Evolutionary conservation across 2,113 vertebrate species (phyloP).

Genomic region (Verasper variegatus): DNA sequence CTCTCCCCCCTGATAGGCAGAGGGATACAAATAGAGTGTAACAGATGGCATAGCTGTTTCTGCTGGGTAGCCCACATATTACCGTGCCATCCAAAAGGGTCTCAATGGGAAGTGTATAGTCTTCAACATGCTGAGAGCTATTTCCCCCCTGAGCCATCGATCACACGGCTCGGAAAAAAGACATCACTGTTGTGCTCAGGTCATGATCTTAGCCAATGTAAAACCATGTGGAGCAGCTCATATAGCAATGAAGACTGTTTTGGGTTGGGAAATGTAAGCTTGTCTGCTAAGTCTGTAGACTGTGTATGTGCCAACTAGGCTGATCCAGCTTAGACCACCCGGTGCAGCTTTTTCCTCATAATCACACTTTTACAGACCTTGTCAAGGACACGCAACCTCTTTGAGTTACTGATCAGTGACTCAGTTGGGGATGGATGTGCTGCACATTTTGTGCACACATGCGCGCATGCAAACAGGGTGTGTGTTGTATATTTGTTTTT

Average conservation of each 20-base stretch:
- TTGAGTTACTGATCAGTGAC: conserved; percentile 46
- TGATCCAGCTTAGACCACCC: conserved; percentile 60
- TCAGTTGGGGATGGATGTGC: conserved; percentile 30
- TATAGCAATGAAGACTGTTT: conserved; percentile 27
- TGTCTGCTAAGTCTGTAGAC: conserved; percentile 46
- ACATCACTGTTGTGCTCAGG: conserved; percentile 12
- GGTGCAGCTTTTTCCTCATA: conserved; percentile 41
- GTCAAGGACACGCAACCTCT: conserved; percentile 48
- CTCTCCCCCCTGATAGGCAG: conserved; percentile 53
- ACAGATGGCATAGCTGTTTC: conserved; percentile 75
- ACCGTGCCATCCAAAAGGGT: conserved; percentile 56
- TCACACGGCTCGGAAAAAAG: conserved; percentile 29
- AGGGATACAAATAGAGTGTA: conserved; percentile 72
- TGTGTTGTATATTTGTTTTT: conserved; percentile 22
- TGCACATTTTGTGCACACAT: conserved; percentile 5
- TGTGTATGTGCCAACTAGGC: conserved; percentile 41
- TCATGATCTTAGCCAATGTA: conserved; percentile 34
- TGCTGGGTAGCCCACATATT: conserved; percentile 61
- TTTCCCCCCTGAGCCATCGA: conserved; percentile 52
- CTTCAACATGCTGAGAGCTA: conserved; percentile 49
- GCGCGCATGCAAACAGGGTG: too few relatives aligned
- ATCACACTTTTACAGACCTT: conserved; percentile 56
- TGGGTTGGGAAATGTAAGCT: conserved; percentile 46
- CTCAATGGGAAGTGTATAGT: conserved; percentile 53
- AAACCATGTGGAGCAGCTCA: conserved; percentile 19